A percentile compares a stretch with the other conserved stretches of the same genome.
These are phyloP conservation scores for Silurus aristotelis DNA, from an alignment of 2,797 vertebrate genomes.

Conservation along the genomic window DNA sequence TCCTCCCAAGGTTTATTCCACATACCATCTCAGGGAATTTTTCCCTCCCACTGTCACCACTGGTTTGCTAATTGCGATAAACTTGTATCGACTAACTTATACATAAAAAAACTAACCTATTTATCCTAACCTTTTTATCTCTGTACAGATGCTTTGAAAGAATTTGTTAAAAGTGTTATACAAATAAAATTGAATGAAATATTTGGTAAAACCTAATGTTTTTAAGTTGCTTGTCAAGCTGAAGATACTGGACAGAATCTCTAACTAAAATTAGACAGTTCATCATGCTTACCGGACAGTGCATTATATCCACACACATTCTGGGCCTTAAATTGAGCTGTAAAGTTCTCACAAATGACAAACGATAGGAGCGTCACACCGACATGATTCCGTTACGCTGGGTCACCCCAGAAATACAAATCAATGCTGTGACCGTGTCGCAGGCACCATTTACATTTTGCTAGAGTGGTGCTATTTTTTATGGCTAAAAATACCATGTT, in stretches of 20 bases:
- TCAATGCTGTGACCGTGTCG: slow-evolving; percentile 40
- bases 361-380: slow-evolving; percentile 18
- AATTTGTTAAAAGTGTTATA: no score
- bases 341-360: slow-evolving; percentile 40
- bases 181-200: background rate
- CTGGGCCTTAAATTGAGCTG: slow-evolving; percentile 11
- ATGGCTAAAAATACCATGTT: slow-evolving; percentile 36
- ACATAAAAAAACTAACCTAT: no score
- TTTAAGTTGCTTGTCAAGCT: background rate
- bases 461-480: slow-evolving; percentile 21
- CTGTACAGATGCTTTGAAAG: no score
- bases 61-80: no score
- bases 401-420: slow-evolving; percentile 42
- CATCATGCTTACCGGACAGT: background rate
- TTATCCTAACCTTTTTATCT: no score
- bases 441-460: slow-evolving; percentile 53
- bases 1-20: no score
- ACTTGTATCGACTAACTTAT: no score
- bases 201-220: background rate
- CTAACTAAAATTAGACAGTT: background rate
- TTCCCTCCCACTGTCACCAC: no score
- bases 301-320: slow-evolving; percentile 11
- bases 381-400: slow-evolving; percentile 27
- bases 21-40: no score
- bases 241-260: background rate